These are phyloP conservation scores for Carettochelys insculpta DNA, from an alignment of 2,113 vertebrate species.

Conservation along the genomic window DNA sequence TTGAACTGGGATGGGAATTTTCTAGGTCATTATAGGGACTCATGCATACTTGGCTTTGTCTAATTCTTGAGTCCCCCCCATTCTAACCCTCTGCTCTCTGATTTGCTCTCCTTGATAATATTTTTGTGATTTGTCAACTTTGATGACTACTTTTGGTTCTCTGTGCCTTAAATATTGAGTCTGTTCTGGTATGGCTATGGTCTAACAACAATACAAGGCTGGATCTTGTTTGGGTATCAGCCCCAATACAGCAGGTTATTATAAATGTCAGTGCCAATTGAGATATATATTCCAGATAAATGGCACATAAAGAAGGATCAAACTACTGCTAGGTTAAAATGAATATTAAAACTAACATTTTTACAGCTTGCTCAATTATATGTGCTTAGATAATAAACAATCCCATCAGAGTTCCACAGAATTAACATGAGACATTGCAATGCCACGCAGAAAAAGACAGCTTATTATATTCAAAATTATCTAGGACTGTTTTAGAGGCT, in stretches of 20 bases:
- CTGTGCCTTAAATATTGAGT: too few relatives aligned
- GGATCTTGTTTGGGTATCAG: neutral
- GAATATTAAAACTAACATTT: slow-evolving; percentile 24
- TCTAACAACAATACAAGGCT: neutral
- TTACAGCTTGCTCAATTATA: neutral
- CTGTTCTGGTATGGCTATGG: too few relatives aligned
- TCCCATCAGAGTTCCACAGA: neutral
- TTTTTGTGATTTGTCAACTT: too few relatives aligned
- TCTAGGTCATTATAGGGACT: too few relatives aligned
- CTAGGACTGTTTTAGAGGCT: neutral
- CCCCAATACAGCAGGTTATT: neutral
- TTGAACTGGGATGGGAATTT: too few relatives aligned
- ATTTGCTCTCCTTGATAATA: too few relatives aligned
- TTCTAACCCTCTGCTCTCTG: too few relatives aligned
- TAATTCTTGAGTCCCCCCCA: too few relatives aligned
- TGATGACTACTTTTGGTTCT: too few relatives aligned
- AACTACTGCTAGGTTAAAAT: slow-evolving; percentile 34
- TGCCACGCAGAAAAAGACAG: neutral
- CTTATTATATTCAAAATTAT: slow-evolving; percentile 7
- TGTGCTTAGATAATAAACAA: slow-evolving; percentile 48
- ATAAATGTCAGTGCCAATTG: slow-evolving; percentile 1
- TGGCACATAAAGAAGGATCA: slow-evolving; percentile 17
- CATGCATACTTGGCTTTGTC: too few relatives aligned
- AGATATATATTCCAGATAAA: slow-evolving; percentile 11
- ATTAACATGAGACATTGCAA: slow-evolving; percentile 4